phyloP scores from a whole-genome alignment of 1,140 invertebrate species.

The Pogonognathellus flavescens region DNA sequence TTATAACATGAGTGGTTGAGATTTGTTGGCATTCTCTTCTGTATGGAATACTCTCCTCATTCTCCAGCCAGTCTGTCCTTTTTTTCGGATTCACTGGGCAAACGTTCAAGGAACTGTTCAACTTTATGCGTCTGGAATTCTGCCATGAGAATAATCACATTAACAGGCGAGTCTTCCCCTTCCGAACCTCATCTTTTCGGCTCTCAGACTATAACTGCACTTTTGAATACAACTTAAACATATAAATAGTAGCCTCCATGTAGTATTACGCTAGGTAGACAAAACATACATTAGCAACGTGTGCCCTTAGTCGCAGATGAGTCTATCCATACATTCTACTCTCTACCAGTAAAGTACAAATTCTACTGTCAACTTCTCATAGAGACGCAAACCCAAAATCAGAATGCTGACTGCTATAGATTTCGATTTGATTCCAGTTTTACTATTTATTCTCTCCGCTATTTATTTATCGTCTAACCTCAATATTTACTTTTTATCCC shows the following conservation, averaged over 20 bases:
- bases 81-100: slow-evolving; percentile 59
- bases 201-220: background rate
- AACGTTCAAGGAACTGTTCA: slow-evolving; percentile 57
- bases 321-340: no score
- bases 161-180: slow-evolving; percentile 51
- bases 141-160: slow-evolving; percentile 66
- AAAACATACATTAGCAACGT: no score
- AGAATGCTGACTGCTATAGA: background rate
- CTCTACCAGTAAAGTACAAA: no score
- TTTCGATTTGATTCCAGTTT: background rate
- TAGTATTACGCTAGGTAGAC: no score
- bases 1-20: background rate
- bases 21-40: background rate
- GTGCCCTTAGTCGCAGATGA: no score
- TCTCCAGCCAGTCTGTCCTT: background rate
- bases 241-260: no score
- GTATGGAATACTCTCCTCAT: background rate
- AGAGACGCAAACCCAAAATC: background rate
- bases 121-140: slow-evolving; percentile 63
- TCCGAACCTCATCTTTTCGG: slow-evolving; percentile 8
- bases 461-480: background rate
- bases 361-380: background rate
- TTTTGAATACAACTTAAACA: no score
- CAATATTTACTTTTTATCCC: background rate
- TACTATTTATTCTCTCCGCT: background rate